These are phyloP conservation scores for Tylochromis polylepis DNA, from an alignment of 2,113 vertebrate genomes.

Conservation along the genomic window DNA sequence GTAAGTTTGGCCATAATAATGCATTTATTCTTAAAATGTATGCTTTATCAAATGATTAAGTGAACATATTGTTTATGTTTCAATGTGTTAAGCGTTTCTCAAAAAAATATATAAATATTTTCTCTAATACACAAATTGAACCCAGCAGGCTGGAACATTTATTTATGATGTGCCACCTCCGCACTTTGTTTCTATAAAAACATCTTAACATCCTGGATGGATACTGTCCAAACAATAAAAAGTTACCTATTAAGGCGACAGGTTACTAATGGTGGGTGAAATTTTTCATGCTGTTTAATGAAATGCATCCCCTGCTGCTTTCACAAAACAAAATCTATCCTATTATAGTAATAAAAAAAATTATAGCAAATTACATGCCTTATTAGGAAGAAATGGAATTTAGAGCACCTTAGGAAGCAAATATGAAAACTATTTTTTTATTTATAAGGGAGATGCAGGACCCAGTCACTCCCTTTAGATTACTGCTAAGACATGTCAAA, in stretches of 20 bases:
- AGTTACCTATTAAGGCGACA: background rate
- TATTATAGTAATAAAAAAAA: background rate
- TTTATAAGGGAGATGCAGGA: background rate
- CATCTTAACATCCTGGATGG: background rate
- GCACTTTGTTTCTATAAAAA: background rate
- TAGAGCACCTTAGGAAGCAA: background rate
- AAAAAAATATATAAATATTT: background rate
- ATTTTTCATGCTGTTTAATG: background rate
- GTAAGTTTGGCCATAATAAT: background rate
- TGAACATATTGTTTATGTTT: background rate
- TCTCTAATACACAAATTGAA: background rate
- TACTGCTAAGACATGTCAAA: background rate
- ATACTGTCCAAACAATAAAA: background rate
- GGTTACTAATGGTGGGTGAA: constrained; percentile 7
- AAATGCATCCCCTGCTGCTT: background rate
- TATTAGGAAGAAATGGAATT: constrained; percentile 2
- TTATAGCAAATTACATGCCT: background rate
- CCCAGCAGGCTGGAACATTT: background rate
- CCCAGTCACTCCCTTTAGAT: background rate
- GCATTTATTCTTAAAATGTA: background rate
- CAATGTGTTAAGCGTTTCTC: background rate
- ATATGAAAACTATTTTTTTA: background rate
- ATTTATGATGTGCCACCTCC: background rate
- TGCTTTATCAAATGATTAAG: background rate
- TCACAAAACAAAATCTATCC: background rate